A percentile compares a stretch with the other conserved stretches of the same genome.
Evolutionary conservation across 2,113 vertebrate species (phyloP).

Genomic region (Butorides virescens): DNA sequence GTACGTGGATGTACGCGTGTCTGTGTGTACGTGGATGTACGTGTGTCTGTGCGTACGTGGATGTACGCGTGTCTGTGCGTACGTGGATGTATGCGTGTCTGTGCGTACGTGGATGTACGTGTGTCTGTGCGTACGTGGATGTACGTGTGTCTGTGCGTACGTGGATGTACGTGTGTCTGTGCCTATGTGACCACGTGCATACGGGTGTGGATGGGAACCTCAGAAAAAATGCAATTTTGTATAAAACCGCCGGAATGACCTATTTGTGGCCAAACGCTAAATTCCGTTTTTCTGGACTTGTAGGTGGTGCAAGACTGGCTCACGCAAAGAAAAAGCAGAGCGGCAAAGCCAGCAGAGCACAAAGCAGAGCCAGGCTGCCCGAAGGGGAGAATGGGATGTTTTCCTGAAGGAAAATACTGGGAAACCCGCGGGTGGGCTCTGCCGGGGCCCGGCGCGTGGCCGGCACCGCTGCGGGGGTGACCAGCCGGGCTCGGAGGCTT

Average conservation of each 20-base stretch:
- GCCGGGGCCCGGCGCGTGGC: accelerated
- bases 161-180: accelerated
- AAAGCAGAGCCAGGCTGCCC: neutral
- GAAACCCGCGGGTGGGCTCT: neutral
- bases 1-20: no score
- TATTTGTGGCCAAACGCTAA: neutral
- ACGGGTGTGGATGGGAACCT: neutral
- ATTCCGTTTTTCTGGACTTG: neutral
- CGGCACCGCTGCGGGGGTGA: neutral
- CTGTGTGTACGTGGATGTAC: no score
- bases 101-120: no score
- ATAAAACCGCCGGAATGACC: neutral
- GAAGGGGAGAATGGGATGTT: neutral
- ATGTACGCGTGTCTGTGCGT: no score
- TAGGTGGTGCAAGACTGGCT: neutral
- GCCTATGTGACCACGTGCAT: accelerated
- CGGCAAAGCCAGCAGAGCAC: neutral
- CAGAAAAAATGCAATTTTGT: neutral
- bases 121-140: no score
- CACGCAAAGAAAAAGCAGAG: neutral
- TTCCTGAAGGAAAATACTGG: neutral
- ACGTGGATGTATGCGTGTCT: no score
- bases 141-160: accelerated
- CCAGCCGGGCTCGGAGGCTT: neutral
- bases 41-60: no score